Base-by-base conservation (phyloP, 2,797 vertebrate genomes). In the Heterohyrax brucei region DNA sequence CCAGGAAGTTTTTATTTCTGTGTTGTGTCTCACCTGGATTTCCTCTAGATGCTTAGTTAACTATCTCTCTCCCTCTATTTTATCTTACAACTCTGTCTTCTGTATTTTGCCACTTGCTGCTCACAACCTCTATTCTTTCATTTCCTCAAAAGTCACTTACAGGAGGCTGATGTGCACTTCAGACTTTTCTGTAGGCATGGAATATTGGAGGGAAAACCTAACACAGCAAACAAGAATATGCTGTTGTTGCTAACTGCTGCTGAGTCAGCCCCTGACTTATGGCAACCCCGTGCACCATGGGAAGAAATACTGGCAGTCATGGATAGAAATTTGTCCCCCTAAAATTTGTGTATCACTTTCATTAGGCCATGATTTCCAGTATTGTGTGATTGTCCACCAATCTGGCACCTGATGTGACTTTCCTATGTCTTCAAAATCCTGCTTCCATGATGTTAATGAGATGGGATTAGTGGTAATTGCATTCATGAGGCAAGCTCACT, bases 11-110 rank as follows among this genome's bases (percentile, higher is more conserved):
- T 85, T 4, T 30, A n/a, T 90, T 79, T 82, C 33, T 87, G 21
- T 80, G 92, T 95, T 28, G 8, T 19, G 33, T 92, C n/a, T 85
- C 22, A 64, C 28, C 91, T 21, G 44, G 22, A 64, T 94, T 96
- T 88, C 76, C 89, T 91, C 56, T 59, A 86, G 30, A 33, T 89
- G 50, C 39, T 80, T 50, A 59, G 61, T 89, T 94, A 79, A 66
- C 39, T 28, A 72, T 19, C 53, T 96, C 62, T 33, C 39, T 4
- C 48, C 14, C 48, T 92, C 2, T 87, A 13, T 87, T 91, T 18
- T 2, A 28, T 87, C 59, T 59, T 73, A 24, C 46, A 85, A 3
- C 44, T 88, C 30, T 46, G 1, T 91, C 56, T 83, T 56, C 6
- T 48, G 48, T 80, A 5, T 14, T 73, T 92, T 62, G 53, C 46